Conservation (phyloP, 2,113 vertebrate species). For the Macrotis lagotis region DNA sequence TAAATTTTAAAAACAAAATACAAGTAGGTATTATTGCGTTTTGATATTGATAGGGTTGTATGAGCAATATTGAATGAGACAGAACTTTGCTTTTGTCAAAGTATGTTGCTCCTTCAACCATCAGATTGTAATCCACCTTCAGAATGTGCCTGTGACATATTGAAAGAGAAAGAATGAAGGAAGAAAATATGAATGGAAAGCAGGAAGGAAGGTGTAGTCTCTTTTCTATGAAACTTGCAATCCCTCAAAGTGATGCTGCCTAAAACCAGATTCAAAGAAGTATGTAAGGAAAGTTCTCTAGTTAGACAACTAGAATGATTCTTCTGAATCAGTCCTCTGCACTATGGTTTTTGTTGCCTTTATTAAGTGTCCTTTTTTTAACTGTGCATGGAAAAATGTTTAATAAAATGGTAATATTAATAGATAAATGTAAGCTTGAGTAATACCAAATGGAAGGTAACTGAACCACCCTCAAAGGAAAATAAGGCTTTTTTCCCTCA, state of each 20-base stretch:
- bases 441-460: slow-evolving; percentile 85
- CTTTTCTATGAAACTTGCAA: not conserved
- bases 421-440: slow-evolving; percentile 85
- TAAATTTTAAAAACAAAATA: not conserved
- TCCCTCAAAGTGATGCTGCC: not conserved
- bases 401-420: slow-evolving; percentile 89
- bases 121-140: not conserved
- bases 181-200: no score
- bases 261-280: not conserved
- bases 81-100: not conserved
- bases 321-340: not conserved
- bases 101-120: not conserved
- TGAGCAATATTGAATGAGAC: not conserved
- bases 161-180: not conserved
- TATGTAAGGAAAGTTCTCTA: not conserved
- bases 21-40: not conserved
- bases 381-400: slow-evolving; percentile 83
- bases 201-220: not conserved
- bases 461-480: slow-evolving; percentile 89
- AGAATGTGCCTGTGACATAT: not conserved
- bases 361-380: no score
- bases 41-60: not conserved
- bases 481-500: slow-evolving; percentile 78
- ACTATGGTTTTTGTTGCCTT: not conserved
- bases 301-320: not conserved